A percentile compares a stretch with the other conserved stretches of the same genome.
These are phyloP conservation scores for Cactoblastis cactorum DNA, from an alignment of 2,888 invertebrate species.

Conservation along the genomic window DNA sequence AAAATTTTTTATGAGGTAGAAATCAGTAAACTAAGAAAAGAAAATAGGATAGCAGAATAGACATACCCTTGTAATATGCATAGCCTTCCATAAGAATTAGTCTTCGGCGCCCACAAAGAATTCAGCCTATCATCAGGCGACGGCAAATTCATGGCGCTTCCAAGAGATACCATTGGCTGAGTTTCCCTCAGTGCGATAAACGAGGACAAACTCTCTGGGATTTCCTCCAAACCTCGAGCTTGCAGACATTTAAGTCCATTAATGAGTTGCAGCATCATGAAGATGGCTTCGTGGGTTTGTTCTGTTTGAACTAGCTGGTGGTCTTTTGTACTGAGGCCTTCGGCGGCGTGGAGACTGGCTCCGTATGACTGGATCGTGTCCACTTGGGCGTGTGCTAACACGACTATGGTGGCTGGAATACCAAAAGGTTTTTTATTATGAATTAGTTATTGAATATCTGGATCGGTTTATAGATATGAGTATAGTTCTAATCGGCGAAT, in stretches of 20 bases:
- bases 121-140: constrained; percentile 63
- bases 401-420: constrained; percentile 86
- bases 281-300: constrained; percentile 83
- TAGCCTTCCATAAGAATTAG: constrained; percentile 80
- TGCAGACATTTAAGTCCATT: constrained; percentile 90
- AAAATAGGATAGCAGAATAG: neutral
- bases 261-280: constrained; percentile 89
- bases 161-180: constrained; percentile 40
- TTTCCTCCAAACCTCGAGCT: constrained; percentile 89
- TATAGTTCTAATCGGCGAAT: too few species aligned
- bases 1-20: too few species aligned
- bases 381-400: constrained; percentile 86
- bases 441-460: neutral
- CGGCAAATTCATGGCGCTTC: constrained; percentile 45
- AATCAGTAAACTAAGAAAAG: too few species aligned
- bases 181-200: constrained; percentile 85
- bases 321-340: constrained; percentile 63
- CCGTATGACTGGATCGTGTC: constrained; percentile 87
- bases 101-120: constrained; percentile 70
- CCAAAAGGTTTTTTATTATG: neutral
- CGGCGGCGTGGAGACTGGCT: constrained; percentile 77
- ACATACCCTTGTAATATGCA: constrained; percentile 88
- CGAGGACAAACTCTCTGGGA: constrained; percentile 84
- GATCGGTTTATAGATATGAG: too few species aligned
- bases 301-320: constrained; percentile 68